phyloP scores from a whole-genome alignment of 1,140 invertebrate genomes.

The Brachystomella parvula region DNA sequence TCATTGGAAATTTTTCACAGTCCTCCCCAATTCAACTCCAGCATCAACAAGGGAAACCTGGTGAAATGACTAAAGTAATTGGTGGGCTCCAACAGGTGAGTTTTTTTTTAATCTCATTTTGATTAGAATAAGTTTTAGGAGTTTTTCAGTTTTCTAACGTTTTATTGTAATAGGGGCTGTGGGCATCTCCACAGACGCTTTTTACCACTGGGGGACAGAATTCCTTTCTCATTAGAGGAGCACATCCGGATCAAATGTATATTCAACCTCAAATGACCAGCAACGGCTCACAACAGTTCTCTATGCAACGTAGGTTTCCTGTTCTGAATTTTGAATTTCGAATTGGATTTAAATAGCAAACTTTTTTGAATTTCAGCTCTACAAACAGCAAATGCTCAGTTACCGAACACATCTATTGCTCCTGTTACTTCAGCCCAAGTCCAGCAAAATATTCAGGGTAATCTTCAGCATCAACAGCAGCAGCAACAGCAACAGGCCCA shows the following conservation, averaged over 20 bases:
- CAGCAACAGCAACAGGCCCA: constrained; percentile 46
- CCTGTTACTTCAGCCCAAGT: constrained; percentile 39
- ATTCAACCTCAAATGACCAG: constrained; percentile 67
- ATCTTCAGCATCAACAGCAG: constrained; percentile 44
- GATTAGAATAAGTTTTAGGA: neutral
- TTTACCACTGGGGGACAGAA: constrained; percentile 55
- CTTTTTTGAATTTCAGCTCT: constrained; percentile 7
- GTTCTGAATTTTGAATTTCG: constrained; percentile 7
- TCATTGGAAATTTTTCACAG: constrained; percentile 55
- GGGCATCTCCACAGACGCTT: constrained; percentile 51
- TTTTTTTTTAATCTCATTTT: neutral
- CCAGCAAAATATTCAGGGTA: constrained; percentile 36
- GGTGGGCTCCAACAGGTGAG: neutral
- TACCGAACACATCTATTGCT: constrained; percentile 37
- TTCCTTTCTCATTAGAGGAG: constrained; percentile 71
- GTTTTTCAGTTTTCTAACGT: constrained; percentile 28
- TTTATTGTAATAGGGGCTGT: constrained; percentile 59
- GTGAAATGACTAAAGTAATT: constrained; percentile 42
- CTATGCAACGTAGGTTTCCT: constrained; percentile 36
- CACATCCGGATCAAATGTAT: constrained; percentile 72
- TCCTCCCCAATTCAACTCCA: constrained; percentile 48
- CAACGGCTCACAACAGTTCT: constrained; percentile 33
- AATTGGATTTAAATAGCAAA: neutral
- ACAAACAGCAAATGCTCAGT: constrained; percentile 37
- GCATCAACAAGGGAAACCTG: constrained; percentile 41